These are phyloP conservation scores for Epicauta chinensis DNA, from an alignment of 1,140 invertebrate genomes.

Conservation along the genomic window DNA sequence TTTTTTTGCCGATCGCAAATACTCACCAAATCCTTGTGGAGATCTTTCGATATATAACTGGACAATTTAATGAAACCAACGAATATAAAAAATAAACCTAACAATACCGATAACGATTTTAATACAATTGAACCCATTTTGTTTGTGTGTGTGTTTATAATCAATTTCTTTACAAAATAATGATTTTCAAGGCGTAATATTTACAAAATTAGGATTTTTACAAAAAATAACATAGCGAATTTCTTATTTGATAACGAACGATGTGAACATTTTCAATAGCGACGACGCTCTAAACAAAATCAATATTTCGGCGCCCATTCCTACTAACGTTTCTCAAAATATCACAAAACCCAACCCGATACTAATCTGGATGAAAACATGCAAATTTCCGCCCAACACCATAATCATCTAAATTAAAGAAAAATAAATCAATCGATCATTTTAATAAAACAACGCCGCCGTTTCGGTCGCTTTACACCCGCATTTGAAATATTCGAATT, in stretches of 20 bases:
- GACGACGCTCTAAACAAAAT: slow-evolving; percentile 21
- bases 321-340: slow-evolving; percentile 23
- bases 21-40: slow-evolving; percentile 95
- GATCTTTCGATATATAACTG: slow-evolving; percentile 85
- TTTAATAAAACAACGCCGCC: too few relatives aligned
- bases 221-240: background rate
- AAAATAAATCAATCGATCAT: too few relatives aligned
- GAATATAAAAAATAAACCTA: slow-evolving; percentile 94
- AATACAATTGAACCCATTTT: slow-evolving; percentile 72
- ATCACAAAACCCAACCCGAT: background rate
- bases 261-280: slow-evolving; percentile 17
- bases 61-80: slow-evolving; percentile 89
- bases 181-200: background rate
- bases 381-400: too few relatives aligned
- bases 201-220: background rate
- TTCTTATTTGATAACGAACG: slow-evolving; percentile 2
- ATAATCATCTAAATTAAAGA: too few relatives aligned
- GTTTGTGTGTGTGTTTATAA: too few relatives aligned
- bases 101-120: slow-evolving; percentile 80
- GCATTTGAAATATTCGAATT: too few relatives aligned
- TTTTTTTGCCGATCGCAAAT: too few relatives aligned
- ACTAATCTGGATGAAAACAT: too few relatives aligned
- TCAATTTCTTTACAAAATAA: too few relatives aligned
- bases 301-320: slow-evolving; percentile 17
- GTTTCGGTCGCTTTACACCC: too few relatives aligned